phyloP scores from a whole-genome alignment of 1,140 invertebrate species.

The Psix sp. region DNA sequence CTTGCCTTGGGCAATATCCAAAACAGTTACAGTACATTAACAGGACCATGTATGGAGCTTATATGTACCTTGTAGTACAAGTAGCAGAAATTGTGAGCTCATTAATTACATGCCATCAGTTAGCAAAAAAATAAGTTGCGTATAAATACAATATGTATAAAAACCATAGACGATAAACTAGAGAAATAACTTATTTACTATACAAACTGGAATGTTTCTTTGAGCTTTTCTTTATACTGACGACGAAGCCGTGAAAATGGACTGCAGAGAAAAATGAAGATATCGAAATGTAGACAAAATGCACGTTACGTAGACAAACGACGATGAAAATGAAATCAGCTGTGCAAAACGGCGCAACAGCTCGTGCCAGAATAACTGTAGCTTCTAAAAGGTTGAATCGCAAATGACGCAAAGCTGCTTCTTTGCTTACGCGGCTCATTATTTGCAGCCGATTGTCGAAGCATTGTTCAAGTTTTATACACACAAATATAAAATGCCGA shows the following conservation, averaged over 20 bases:
- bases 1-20: slow-evolving; percentile 10
- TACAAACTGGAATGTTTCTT: too few relatives aligned
- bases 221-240: too few relatives aligned
- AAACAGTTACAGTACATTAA: slow-evolving; percentile 8
- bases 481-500: slow-evolving; percentile 31
- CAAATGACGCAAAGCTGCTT: slow-evolving; percentile 51
- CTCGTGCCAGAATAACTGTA: slow-evolving; percentile 9
- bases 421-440: slow-evolving; percentile 53
- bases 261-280: slow-evolving; percentile 2
- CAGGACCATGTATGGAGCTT: neutral
- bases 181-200: too few relatives aligned
- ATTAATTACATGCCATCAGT: too few relatives aligned
- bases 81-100: too few relatives aligned
- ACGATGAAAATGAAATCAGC: slow-evolving; percentile 25
- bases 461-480: slow-evolving; percentile 31
- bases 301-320: slow-evolving; percentile 18
- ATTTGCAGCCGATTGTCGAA: slow-evolving; percentile 45
- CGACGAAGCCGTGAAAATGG: too few relatives aligned
- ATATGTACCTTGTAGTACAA: neutral
- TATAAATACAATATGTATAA: too few relatives aligned
- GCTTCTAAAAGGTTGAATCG: slow-evolving; percentile 26
- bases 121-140: too few relatives aligned
- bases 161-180: too few relatives aligned
- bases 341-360: neutral
- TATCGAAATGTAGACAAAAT: slow-evolving; percentile 20